A percentile compares a stretch with the other conserved stretches of the same genome.
phyloP scores from a whole-genome alignment of 2,888 invertebrate species.

The Drosophila phalerata region DNA sequence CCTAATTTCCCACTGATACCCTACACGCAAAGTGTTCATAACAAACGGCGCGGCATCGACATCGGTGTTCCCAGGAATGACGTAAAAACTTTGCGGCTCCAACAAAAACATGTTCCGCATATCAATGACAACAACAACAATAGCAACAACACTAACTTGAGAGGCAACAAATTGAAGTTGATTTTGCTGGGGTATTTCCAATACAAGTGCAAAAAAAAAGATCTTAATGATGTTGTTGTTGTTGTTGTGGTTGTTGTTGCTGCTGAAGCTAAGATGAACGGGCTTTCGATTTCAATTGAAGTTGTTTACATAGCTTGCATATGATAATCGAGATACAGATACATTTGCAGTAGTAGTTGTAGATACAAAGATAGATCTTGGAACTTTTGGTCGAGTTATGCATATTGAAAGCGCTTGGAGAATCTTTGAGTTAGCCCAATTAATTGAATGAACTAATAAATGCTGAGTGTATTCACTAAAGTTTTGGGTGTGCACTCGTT shows the following conservation, averaged over 20 bases:
- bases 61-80: slow-evolving; percentile 53
- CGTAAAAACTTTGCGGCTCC: slow-evolving; percentile 71
- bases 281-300: slow-evolving; percentile 54
- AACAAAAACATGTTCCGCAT: slow-evolving; percentile 80
- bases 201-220: slow-evolving; percentile 51
- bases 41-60: slow-evolving; percentile 28
- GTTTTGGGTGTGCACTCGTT: slow-evolving; percentile 6
- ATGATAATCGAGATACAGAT: slow-evolving; percentile 21
- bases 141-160: slow-evolving; percentile 17
- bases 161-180: slow-evolving; percentile 53
- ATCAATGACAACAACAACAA: slow-evolving; percentile 63
- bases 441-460: slow-evolving; percentile 54
- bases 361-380: slow-evolving; percentile 24
- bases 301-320: slow-evolving; percentile 46
- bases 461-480: slow-evolving; percentile 24
- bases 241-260: slow-evolving; percentile 2
- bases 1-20: slow-evolving; percentile 30
- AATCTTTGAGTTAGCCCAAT: slow-evolving; percentile 13
- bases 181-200: slow-evolving; percentile 53
- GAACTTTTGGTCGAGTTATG: slow-evolving; percentile 15
- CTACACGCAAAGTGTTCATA: slow-evolving; percentile 54
- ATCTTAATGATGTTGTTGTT: slow-evolving; percentile 9
- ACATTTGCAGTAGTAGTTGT: slow-evolving; percentile 5
- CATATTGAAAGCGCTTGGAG: slow-evolving; percentile 14
- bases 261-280: slow-evolving; percentile 9